phyloP scores from a whole-genome alignment of 2,113 vertebrate genomes.

The Gorilla gorilla region DNA sequence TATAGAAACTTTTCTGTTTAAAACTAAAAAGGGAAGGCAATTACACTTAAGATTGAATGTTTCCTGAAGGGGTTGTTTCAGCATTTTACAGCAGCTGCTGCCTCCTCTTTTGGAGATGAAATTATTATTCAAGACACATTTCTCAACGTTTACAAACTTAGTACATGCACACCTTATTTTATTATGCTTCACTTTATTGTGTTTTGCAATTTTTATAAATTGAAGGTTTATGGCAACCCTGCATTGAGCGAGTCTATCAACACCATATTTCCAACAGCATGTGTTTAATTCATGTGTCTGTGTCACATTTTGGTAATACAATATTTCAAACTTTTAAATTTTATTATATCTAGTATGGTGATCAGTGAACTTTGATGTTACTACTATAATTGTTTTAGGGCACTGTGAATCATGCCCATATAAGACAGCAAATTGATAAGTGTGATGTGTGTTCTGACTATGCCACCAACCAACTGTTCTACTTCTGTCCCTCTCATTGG shows the following conservation, averaged over 20 bases:
- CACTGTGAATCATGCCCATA: neutral
- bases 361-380: neutral
- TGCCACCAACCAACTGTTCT: neutral
- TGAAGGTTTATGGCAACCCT: neutral
- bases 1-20: conserved; percentile 42
- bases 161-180: neutral
- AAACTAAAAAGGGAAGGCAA: neutral
- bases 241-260: neutral
- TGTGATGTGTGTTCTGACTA: neutral
- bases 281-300: neutral
- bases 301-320: neutral
- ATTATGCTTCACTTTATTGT: neutral
- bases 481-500: neutral
- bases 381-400: neutral
- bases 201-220: neutral
- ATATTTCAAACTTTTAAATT: neutral
- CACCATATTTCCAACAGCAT: neutral
- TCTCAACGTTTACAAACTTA: conserved; percentile 40
- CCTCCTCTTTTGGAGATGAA: conserved; percentile 10
- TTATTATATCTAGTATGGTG: neutral
- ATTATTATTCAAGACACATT: conserved; percentile 49
- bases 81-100: neutral
- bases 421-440: neutral
- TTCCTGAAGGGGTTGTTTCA: neutral
- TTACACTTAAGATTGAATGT: neutral